Evolutionary conservation across 2,888 invertebrate genomes (phyloP).

Genomic region (Pelosia muscerda): DNA sequence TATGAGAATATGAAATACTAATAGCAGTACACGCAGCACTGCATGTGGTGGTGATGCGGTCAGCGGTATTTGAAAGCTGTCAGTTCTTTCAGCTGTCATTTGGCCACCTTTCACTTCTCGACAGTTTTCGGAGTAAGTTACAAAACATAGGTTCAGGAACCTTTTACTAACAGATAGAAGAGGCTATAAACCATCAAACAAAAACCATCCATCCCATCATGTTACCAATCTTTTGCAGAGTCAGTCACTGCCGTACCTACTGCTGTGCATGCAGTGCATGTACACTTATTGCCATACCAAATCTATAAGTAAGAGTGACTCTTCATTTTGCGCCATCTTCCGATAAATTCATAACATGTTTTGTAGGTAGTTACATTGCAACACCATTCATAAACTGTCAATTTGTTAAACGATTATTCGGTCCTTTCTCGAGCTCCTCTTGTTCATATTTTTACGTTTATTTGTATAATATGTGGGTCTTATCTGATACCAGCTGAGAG

Average conservation of each 20-base stretch:
- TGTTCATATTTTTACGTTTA: slow-evolving; percentile 71
- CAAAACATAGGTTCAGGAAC: neutral
- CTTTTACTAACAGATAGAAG: no score
- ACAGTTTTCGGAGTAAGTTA: neutral
- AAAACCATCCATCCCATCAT: no score
- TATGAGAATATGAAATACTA: neutral
- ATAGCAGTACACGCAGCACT: slow-evolving; percentile 43
- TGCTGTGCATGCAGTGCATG: no score
- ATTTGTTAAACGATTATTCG: slow-evolving; percentile 70
- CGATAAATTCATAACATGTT: no score
- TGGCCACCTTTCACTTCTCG: neutral
- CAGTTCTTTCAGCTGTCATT: neutral
- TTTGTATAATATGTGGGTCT: slow-evolving; percentile 77
- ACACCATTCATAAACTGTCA: slow-evolving; percentile 39
- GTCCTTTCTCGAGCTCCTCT: slow-evolving; percentile 65
- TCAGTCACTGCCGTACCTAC: neutral
- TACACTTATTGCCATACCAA: neutral
- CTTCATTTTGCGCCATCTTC: neutral
- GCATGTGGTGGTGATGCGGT: slow-evolving; percentile 42
- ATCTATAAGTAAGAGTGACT: no score
- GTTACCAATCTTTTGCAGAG: neutral
- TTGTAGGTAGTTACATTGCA: neutral
- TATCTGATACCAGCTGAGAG: slow-evolving; percentile 67
- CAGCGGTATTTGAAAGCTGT: neutral
- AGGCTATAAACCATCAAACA: no score